A percentile compares a stretch with the other conserved stretches of the same genome.
phyloP scores from a whole-genome alignment of 2,888 invertebrate species.

The Thereva nobilitata region DNA sequence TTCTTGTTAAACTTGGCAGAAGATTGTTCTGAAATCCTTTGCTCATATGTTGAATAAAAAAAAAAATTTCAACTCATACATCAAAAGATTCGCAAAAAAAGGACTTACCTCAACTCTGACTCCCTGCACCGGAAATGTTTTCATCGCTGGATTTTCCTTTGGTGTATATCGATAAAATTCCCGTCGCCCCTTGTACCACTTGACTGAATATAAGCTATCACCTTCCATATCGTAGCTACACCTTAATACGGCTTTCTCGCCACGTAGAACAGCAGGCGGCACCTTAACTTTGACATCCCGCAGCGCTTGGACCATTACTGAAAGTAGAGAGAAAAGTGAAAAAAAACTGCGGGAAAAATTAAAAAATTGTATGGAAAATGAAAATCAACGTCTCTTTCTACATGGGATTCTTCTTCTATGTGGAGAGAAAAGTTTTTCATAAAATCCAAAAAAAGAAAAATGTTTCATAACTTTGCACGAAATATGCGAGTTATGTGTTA shows the following conservation, averaged over 20 bases:
- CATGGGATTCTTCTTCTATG: neutral
- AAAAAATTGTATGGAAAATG: slow-evolving; percentile 9
- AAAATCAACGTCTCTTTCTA: neutral
- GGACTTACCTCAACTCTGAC: slow-evolving; percentile 78
- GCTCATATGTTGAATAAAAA: neutral
- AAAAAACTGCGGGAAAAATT: neutral
- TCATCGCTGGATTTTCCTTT: slow-evolving; percentile 70
- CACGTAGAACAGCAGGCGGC: slow-evolving; percentile 68
- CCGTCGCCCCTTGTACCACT: slow-evolving; percentile 81
- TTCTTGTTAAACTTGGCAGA: no score
- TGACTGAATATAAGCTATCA: slow-evolving; percentile 77
- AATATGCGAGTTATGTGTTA: slow-evolving; percentile 16
- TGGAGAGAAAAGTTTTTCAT: slow-evolving; percentile 7
- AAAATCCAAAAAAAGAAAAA: slow-evolving; percentile 10
- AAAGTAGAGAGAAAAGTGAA: slow-evolving; percentile 26
- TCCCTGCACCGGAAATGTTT: slow-evolving; percentile 72
- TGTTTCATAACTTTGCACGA: neutral
- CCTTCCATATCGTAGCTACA: slow-evolving; percentile 80
- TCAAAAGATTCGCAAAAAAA: neutral
- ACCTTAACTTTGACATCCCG: slow-evolving; percentile 69
- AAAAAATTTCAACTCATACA: neutral
- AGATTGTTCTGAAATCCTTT: neutral
- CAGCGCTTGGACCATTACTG: slow-evolving; percentile 54
- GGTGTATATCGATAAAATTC: slow-evolving; percentile 85
- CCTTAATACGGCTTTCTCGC: slow-evolving; percentile 65